Evolutionary conservation across 2,888 invertebrate genomes (phyloP), one percentile per base, ranked within the genome.

Genomic region (Agelastica alni): DNA sequence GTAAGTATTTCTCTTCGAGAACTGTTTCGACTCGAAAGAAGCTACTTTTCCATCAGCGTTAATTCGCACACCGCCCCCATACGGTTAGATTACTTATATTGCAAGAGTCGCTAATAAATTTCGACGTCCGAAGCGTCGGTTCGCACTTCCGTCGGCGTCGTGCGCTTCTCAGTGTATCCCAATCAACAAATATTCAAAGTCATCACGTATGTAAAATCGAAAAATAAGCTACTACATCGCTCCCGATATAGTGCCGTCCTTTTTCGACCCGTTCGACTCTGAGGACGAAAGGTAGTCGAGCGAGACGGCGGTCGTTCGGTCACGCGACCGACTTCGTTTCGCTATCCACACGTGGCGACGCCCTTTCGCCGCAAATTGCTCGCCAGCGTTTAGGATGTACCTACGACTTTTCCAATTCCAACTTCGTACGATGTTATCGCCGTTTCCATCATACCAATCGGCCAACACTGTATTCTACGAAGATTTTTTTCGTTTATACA

Each of bases 301-400:
- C 73, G 73, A 37, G 42, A 58, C 73, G 74, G 58, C 75, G 68
- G 66, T 70, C 67, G 70, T 63, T n/a, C 62, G 58, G 68, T 69
- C 71, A 75, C 77, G 78, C 77, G 79, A 64, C 64, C 56, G 51
- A 64, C 69, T 70, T 75, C 75, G 75, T 75, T 75, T 74, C 74
- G 74, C 71, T 74, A 74, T 74, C 73, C 72, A 70, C 77, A 75
- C 76, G 76, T 76, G 76, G 69, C 74, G 71, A 75, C 75, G 75
- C 76, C 76, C 75, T 70, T 75, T 68, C 69, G 70, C 77, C 77
- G 70, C 77, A 77, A 77, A 77, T 76, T 75, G 76, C 70, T 66
- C 72, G 53, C 61, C 53, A 54, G 51, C 45, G 44, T 26, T 74
- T 59, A 70, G 75, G 75, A 39, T 72, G 73, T 72, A 67, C 66